Percentiles rank a stretch among this genome's conserved stretches.
These are phyloP conservation scores for Eulithis testata DNA, from an alignment of 2,888 invertebrate genomes.

Conservation along the genomic window DNA sequence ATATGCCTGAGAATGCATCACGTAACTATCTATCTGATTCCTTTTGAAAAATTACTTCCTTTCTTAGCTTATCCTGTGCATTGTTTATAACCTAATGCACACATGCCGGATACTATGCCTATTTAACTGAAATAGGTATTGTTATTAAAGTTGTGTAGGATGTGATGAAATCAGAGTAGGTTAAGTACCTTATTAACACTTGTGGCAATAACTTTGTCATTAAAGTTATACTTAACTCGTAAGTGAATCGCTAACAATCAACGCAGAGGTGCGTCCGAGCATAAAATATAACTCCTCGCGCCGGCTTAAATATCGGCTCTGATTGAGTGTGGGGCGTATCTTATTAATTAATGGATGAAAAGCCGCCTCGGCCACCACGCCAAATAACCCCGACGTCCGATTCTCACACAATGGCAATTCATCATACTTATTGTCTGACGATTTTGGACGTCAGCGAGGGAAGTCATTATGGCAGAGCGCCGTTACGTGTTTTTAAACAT, in stretches of 20 bases:
- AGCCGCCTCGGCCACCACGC: constrained; percentile 71
- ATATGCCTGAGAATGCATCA: constrained; percentile 59
- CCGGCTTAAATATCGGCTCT: constrained; percentile 71
- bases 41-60: constrained; percentile 65
- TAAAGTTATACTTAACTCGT: constrained; percentile 65
- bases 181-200: constrained; percentile 28
- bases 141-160: constrained; percentile 7
- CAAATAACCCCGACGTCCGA: constrained; percentile 66
- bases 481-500: constrained; percentile 67
- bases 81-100: constrained; percentile 32
- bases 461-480: constrained; percentile 72
- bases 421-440: constrained; percentile 81
- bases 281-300: constrained; percentile 70
- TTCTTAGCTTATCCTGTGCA: constrained; percentile 49
- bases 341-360: constrained; percentile 80
- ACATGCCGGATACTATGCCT: constrained; percentile 36
- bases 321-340: constrained; percentile 78
- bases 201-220: constrained; percentile 61
- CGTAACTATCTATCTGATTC: constrained; percentile 61
- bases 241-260: constrained; percentile 76
- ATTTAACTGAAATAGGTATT: constrained; percentile 18
- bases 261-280: constrained; percentile 71
- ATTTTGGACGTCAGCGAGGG: constrained; percentile 79
- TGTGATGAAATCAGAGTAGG: constrained; percentile 12
- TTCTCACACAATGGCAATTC: constrained; percentile 80